These are phyloP conservation scores for Mesorhabditis spiculigera DNA, from an alignment of 2,888 invertebrate genomes.

Conservation along the genomic window DNA sequence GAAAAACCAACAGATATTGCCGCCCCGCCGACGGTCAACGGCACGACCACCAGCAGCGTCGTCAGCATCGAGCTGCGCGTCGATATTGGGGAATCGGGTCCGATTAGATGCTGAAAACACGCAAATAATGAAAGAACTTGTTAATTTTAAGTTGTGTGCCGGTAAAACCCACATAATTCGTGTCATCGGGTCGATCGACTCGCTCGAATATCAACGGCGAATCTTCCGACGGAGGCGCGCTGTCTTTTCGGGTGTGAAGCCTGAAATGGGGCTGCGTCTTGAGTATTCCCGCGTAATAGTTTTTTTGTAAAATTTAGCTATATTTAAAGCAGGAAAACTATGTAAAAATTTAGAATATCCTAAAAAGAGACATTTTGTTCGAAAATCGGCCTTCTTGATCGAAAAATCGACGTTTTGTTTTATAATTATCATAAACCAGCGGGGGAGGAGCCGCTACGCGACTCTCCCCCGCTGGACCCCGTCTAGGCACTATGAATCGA, in stretches of 20 bases:
- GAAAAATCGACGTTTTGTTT: not conserved
- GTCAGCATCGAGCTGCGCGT: slow-evolving; percentile 49
- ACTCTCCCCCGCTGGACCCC: too few species aligned
- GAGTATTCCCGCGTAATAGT: too few species aligned
- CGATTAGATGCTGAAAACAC: slow-evolving; percentile 12
- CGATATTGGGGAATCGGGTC: slow-evolving; percentile 13
- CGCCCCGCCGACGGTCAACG: slow-evolving; percentile 54
- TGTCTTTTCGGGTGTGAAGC: slow-evolving; percentile 2
- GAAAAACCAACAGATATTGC: slow-evolving; percentile 39
- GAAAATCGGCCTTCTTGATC: not conserved
- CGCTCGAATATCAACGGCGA: slow-evolving; percentile 38
- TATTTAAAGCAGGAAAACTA: too few species aligned
- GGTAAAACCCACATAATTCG: slow-evolving; percentile 10
- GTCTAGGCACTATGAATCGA: too few species aligned
- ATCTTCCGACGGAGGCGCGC: slow-evolving; percentile 17
- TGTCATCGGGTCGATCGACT: slow-evolving; percentile 37
- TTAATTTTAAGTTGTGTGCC: not conserved
- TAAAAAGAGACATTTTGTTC: too few species aligned
- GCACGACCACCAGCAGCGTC: slow-evolving; percentile 54
- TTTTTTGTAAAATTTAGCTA: too few species aligned
- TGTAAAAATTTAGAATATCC: too few species aligned
- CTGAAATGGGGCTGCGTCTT: not conserved
- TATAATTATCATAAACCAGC: not conserved
- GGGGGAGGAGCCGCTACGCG: too few species aligned
- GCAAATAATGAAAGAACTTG: not conserved